Evolutionary conservation across 2,797 vertebrate species (phyloP).

Genomic region (Falco novaeseelandiae): DNA sequence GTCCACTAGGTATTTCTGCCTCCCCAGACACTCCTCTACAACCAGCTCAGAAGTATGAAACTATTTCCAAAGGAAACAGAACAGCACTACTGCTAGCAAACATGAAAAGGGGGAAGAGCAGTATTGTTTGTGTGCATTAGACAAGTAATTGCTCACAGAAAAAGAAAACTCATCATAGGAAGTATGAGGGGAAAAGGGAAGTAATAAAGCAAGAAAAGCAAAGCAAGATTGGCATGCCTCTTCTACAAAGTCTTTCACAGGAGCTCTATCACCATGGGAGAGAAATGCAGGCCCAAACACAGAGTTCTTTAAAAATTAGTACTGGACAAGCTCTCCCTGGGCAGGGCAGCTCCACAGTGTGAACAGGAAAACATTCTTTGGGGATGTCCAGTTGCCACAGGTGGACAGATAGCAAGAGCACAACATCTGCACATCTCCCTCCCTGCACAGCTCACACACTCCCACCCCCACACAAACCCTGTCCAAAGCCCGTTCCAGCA

Average conservation of each 20-base stretch:
- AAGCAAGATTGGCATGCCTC: neutral
- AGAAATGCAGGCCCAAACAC: neutral
- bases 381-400: neutral
- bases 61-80: neutral
- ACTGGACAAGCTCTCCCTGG: neutral
- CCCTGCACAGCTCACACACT: too few relatives aligned
- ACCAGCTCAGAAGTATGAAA: neutral
- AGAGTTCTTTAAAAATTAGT: neutral
- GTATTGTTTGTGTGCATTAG: too few relatives aligned
- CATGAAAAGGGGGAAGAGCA: neutral
- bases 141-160: neutral
- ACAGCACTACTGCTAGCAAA: neutral
- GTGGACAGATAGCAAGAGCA: neutral
- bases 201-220: neutral
- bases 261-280: neutral
- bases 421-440: neutral
- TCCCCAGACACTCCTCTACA: neutral
- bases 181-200: neutral
- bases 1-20: neutral
- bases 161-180: neutral
- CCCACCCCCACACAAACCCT: neutral
- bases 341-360: neutral
- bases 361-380: fast-evolving
- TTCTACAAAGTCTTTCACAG: neutral
- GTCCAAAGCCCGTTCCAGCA: neutral